These are phyloP conservation scores for Platichthys stellatus DNA, from an alignment of 2,113 vertebrate genomes.

Conservation along the genomic window DNA sequence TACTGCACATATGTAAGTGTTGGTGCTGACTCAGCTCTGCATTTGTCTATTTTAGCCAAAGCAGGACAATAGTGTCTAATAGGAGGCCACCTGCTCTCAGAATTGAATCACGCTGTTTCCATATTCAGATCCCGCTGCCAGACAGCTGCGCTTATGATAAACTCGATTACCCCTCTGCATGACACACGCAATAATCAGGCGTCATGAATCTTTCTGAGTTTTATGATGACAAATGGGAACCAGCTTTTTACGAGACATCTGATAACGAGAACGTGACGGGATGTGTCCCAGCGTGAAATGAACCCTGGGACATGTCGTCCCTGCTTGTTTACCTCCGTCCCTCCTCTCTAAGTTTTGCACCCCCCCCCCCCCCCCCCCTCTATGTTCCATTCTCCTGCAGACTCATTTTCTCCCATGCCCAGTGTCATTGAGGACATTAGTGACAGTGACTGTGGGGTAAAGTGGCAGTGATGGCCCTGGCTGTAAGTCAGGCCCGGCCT, in stretches of 20 bases:
- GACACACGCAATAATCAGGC: constrained; percentile 43
- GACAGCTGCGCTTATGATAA: constrained; percentile 70
- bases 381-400: background rate
- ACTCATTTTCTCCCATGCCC: constrained; percentile 71
- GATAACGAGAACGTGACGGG: constrained; percentile 29
- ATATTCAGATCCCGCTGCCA: constrained; percentile 49
- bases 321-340: constrained; percentile 8
- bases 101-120: constrained; percentile 53
- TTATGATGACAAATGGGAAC: constrained; percentile 59
- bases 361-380: background rate
- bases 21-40: constrained; percentile 57
- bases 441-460: constrained; percentile 68
- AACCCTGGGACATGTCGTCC: background rate
- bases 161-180: constrained; percentile 59
- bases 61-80: constrained; percentile 63
- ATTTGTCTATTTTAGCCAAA: constrained; percentile 59
- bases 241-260: constrained; percentile 12
- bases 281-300: background rate
- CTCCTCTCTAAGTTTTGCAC: background rate
- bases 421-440: constrained; percentile 77
- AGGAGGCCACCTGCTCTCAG: constrained; percentile 74
- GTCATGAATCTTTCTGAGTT: constrained; percentile 50
- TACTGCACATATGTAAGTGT: constrained; percentile 35
- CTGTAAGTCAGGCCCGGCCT: constrained; percentile 56
- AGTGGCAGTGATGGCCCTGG: constrained; percentile 58